Evolutionary conservation across 2,888 invertebrate genomes (phyloP), one percentile per base, ranked within the genome.

Genomic region (Ochlodes sylvanus): DNA sequence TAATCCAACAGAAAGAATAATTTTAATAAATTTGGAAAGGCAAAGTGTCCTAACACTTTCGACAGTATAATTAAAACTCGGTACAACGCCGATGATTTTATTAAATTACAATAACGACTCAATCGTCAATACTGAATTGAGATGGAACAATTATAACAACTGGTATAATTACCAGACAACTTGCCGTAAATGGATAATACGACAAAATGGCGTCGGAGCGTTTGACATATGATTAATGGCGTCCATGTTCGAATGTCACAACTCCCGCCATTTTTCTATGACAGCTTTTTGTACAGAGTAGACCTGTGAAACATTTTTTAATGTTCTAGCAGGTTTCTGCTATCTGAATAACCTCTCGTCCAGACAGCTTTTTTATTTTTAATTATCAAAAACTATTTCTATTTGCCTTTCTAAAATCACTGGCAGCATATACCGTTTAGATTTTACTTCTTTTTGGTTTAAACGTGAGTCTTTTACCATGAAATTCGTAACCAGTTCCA

Each of bases 151-250:
- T 65, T 58, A 65, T 57, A 58, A 72, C 71, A 75, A 75, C 76
- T 75, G 76, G 70, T 69, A 75, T 83, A 88, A 88, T 89, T 85
- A 82, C 77, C 12, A 19, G 50, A 72, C 83, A 78, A 75, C 77
- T 77, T 80, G 78, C 88, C 87, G 80, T 87, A 75, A 88, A 86
- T 77, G 87, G 88, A 77, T 88, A 88, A 89, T 86, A 84, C 79
- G 82, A 80, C 87, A 88, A 89, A 81, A 89, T 89, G 88, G 87
- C 85, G 85, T 82, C 84, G 83, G 75, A 75, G 75, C 77, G 75
- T 84, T 85, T 87, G 87, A 87, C 86, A 83, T 76, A 85, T 88
- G 86, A 89, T 88, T 84, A 83, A 88, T 86, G 80, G 76, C 79
- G 79, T 77, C 80, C 72, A 78, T 73, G 78, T 72, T 52, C 50